These are phyloP conservation scores for Amphimallon solstitiale DNA, from an alignment of 2,888 invertebrate species.

Conservation along the genomic window DNA sequence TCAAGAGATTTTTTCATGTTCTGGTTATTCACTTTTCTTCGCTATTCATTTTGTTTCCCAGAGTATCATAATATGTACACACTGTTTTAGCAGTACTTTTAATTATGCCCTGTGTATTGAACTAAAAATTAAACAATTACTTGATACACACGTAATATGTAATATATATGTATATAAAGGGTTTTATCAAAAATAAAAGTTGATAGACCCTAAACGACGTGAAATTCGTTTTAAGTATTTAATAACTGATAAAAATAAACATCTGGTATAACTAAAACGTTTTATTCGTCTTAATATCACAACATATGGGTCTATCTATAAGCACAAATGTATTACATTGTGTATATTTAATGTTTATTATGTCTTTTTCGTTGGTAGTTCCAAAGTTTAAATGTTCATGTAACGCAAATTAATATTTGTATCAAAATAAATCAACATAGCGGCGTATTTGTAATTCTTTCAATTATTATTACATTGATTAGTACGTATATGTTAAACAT, in stretches of 20 bases:
- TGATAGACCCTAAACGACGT: conserved; percentile 21
- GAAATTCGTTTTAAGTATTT: conserved; percentile 32
- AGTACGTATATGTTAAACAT: neutral
- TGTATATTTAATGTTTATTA: conserved; percentile 2
- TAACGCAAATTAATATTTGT: conserved; percentile 19
- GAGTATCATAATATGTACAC: too few relatives aligned
- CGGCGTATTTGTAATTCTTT: conserved; percentile 2
- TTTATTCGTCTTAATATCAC: conserved; percentile 22
- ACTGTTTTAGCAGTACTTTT: too few relatives aligned
- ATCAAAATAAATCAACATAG: conserved; percentile 10
- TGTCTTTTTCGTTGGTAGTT: conserved; percentile 1
- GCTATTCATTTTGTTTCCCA: too few relatives aligned
- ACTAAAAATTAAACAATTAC: too few relatives aligned
- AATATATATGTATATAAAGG: neutral
- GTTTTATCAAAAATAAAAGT: conserved; percentile 16
- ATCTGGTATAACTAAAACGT: conserved; percentile 27
- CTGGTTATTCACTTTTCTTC: too few relatives aligned
- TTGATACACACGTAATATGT: too few relatives aligned
- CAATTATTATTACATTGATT: conserved; percentile 7
- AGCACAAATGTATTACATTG: neutral
- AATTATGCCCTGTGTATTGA: too few relatives aligned
- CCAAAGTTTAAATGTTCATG: conserved; percentile 6
- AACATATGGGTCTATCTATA: conserved; percentile 5
- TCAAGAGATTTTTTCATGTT: too few relatives aligned
- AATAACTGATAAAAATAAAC: conserved; percentile 34